Conservation (phyloP, 2,113 vertebrate genomes). For the Malurus alboscapulatus region DNA sequence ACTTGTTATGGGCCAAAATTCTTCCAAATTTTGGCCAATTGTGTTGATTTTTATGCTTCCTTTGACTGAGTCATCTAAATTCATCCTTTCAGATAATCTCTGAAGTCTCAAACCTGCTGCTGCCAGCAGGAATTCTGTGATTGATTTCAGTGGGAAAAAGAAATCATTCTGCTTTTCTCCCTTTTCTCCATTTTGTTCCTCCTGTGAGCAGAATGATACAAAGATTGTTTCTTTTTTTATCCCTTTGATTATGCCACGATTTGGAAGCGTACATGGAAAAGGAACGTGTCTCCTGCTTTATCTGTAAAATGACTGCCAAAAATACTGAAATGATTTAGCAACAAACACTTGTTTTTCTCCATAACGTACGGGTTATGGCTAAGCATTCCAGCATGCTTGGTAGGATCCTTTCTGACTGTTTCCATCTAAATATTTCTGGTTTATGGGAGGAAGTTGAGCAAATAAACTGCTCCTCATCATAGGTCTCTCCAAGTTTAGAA, state of each 20-base stretch:
- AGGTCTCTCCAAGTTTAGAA: background rate
- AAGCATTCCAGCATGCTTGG: background rate
- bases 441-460: background rate
- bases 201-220: background rate
- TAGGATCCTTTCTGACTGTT: background rate
- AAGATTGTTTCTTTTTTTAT: background rate
- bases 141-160: background rate
- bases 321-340: background rate
- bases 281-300: background rate
- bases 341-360: background rate
- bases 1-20: background rate
- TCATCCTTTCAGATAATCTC: background rate
- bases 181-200: background rate
- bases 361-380: background rate
- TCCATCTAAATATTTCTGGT: background rate
- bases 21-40: background rate
- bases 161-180: background rate
- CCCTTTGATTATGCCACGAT: background rate
- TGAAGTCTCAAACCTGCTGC: background rate
- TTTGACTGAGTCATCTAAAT: background rate
- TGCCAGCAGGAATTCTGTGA: background rate
- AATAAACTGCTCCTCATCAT: background rate
- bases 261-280: background rate
- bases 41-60: background rate
- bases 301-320: background rate